phyloP scores from a whole-genome alignment of 2,797 vertebrate genomes.

The Psittacula echo region DNA sequence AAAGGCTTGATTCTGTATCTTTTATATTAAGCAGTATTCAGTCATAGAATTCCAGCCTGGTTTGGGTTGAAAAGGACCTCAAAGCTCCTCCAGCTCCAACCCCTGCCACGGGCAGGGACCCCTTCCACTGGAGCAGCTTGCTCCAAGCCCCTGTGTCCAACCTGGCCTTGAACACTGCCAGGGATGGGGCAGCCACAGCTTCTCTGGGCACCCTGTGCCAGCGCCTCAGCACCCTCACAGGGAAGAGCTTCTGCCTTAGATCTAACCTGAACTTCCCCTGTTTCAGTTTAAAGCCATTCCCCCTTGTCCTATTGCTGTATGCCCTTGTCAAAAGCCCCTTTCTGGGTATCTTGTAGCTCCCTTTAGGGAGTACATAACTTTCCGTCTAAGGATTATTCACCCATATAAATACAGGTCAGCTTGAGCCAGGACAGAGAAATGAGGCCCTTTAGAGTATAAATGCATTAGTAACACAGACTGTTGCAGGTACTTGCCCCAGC shows the following conservation, averaged over 20 bases:
- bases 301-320: not conserved
- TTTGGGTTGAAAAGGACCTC: not conserved
- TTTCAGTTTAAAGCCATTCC: not conserved
- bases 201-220: not conserved
- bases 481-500: slow-evolving; percentile 3
- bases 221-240: not conserved
- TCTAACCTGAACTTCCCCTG: not conserved
- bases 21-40: not conserved
- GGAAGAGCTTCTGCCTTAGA: not conserved
- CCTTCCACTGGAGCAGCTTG: not conserved
- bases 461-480: not conserved
- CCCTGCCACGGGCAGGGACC: not conserved
- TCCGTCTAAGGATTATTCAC: not conserved
- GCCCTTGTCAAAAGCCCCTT: not conserved
- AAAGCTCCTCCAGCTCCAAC: not conserved
- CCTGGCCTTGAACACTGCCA: too few species aligned
- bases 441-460: not conserved
- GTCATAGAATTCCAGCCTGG: not conserved
- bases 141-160: too few species aligned
- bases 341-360: not conserved
- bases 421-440: not conserved
- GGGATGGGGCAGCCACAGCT: not conserved
- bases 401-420: not conserved
- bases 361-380: not conserved
- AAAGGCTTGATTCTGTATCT: not conserved